Percentiles rank a stretch among this genome's conserved stretches.
Conservation (phyloP, 2,888 invertebrate species). For the Trichogramma evanescens region DNA sequence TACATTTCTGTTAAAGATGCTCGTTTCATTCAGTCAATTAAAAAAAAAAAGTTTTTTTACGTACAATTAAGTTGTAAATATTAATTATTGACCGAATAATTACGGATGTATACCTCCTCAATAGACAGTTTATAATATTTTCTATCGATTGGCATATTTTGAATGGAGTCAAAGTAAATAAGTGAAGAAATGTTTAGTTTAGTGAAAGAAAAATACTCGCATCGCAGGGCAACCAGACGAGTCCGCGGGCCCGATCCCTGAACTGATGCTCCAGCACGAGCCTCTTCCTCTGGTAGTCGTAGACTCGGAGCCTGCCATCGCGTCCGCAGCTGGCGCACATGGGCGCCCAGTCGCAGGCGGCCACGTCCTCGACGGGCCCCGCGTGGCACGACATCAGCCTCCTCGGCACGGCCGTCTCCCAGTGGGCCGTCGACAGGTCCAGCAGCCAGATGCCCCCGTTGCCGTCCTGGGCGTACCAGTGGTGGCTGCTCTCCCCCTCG, state of each 20-base stretch:
- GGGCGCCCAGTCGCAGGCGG: slow-evolving; percentile 61
- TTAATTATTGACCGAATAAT: no score
- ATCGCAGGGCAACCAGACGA: slow-evolving; percentile 65
- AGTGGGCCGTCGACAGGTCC: slow-evolving; percentile 53
- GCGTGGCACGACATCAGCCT: slow-evolving; percentile 66
- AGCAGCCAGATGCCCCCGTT: slow-evolving; percentile 76
- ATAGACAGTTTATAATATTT: neutral
- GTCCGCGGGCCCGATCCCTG: slow-evolving; percentile 50
- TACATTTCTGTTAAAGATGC: no score
- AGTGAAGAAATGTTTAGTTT: no score
- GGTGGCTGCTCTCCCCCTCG: slow-evolving; percentile 48
- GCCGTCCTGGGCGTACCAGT: slow-evolving; percentile 59
- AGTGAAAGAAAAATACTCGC: no score
- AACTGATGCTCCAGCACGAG: slow-evolving; percentile 59
- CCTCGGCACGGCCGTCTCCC: slow-evolving; percentile 38
- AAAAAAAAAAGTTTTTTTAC: no score
- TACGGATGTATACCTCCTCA: no score
- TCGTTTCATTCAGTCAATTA: no score
- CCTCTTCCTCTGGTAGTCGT: slow-evolving; percentile 58
- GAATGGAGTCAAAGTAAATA: neutral
- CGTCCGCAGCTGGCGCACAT: slow-evolving; percentile 67
- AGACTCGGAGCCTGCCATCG: slow-evolving; percentile 68
- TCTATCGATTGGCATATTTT: neutral
- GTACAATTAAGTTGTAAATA: no score
- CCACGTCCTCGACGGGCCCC: slow-evolving; percentile 65